Evolutionary conservation across 2,888 invertebrate genomes (phyloP), one percentile per base, ranked within the genome.

Genomic region (Nephrotoma flavescens): DNA sequence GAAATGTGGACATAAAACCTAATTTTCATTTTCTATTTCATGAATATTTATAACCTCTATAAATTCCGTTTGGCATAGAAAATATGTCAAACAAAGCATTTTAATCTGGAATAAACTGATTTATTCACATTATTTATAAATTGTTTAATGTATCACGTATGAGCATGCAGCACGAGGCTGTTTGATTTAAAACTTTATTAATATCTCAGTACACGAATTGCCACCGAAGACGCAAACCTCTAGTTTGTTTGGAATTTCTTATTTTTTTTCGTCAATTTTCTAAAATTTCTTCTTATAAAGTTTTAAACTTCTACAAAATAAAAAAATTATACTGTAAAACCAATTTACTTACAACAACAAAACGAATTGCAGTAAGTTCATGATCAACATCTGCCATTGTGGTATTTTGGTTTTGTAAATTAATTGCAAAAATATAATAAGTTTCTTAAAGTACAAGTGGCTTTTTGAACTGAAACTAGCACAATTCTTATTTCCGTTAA

Each of bases 381-480:
- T 91, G 91, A 87, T 91, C 91, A 88, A 91, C 91, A 89, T 91
- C 91, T 87, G 91, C 89, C 91, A 91, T 91, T 88, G 31, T 31
- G 31, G 71, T 31, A 42, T 84, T 84, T 88, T 89, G 85, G 31
- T 85, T 83, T 87, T 86, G 83, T 86, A 15, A 71, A 85, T 45
- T 85, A 85, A 84, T 86, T 85, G 31, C 11, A 31, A 31, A 71
- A 71, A 31, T 19, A 31, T 71, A 71, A 3, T 31, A 31, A 31
- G 31, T 31, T 31, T 31, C 31, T 52, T 52, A 15, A 52, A 52
- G 71, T 71, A 31, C 71, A 71, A 71, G 31, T 71, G 52, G 52
- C 7, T 52, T 52, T 15, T 52, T 19, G 71, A 71, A 71, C 71
- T 31, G 31, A 19, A 71, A 71, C 71, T 71, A 71, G 71, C 71